Evolutionary conservation across 2,113 vertebrate species (phyloP), one percentile per base, ranked within the genome.

Genomic region (Nematolebias whitei): DNA sequence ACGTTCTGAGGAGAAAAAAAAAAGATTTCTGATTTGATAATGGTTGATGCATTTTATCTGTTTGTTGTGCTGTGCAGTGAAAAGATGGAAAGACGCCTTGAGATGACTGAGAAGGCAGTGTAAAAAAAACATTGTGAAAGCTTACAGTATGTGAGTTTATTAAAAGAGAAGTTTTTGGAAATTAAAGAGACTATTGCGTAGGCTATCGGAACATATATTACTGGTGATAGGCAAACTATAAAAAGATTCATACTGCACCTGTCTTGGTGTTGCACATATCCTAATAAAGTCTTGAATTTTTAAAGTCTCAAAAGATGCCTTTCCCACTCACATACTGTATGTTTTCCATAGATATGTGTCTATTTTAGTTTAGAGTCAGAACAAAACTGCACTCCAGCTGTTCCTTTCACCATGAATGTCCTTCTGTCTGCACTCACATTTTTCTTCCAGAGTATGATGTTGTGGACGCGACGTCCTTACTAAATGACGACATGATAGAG

Each of bases 391-490:
- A 61, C 86, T 89, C 87, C 87, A 90, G 91, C 90, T 91, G 88
- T 90, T 91, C 87, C 76, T 88, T 90, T 87, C 82, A 88, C 84
- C 85, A 77, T 93, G 79, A 90, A 83, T 91, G 77, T 92, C 78
- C 85, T 83, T 89, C 72, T 92, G 74, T 92, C 71, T 93, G 83
- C 84, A 89, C 91, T 87, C 68, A 88, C 85, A 89, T 92, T 85
- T 93, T 76, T 93, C 88, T 94, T 93, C 80, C 92, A 94, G 93
- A 94, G 88, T 94, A 92, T 92, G 93, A 94, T 91, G 74, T 92
- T 85, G 73, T 92, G 88, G 93, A 94, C 88, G 92, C 86, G 63
- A 92, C 87, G 24, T 94, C 93, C 65, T 91, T 94, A 74, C 91
- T 94, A 85, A 93, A 92, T 82, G 93, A 94, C 51, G 93, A 94